phyloP scores from a whole-genome alignment of 1,140 invertebrate genomes.

The Scaptomyza montana region DNA sequence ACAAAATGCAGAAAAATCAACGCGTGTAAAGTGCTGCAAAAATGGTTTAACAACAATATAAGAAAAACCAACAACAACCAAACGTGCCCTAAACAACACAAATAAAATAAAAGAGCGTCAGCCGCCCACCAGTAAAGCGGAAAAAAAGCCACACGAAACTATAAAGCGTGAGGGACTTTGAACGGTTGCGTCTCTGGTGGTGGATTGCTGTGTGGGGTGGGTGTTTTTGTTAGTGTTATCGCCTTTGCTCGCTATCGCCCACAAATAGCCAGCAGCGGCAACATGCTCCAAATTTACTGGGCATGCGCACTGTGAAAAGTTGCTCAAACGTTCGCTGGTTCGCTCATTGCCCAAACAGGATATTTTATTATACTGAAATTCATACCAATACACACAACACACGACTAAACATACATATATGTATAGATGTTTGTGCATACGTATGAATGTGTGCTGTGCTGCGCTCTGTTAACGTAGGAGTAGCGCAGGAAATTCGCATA shows the following conservation, averaged over 20 bases:
- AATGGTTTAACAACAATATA: neutral
- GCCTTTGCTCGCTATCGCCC: slow-evolving; percentile 49
- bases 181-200: slow-evolving; percentile 37
- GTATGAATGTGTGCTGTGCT: slow-evolving; percentile 26
- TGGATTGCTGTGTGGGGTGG: slow-evolving; percentile 39
- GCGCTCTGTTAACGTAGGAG: slow-evolving; percentile 53
- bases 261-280: slow-evolving; percentile 66
- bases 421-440: neutral
- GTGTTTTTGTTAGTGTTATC: slow-evolving; percentile 44
- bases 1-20: slow-evolving; percentile 1
- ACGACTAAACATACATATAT: slow-evolving; percentile 4
- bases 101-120: slow-evolving; percentile 5
- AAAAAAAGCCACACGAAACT: slow-evolving; percentile 28
- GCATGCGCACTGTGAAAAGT: slow-evolving; percentile 53
- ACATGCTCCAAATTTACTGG: slow-evolving; percentile 70
- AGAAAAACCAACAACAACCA: slow-evolving; percentile 18
- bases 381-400: slow-evolving; percentile 48
- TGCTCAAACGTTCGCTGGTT: slow-evolving; percentile 30
- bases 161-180: slow-evolving; percentile 40
- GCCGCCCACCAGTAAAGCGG: slow-evolving; percentile 22
- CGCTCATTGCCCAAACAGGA: slow-evolving; percentile 65
- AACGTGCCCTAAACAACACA: slow-evolving; percentile 40
- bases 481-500: slow-evolving; percentile 75
- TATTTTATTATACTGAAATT: slow-evolving; percentile 84
- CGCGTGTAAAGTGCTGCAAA: slow-evolving; percentile 14